A percentile compares a stretch with the other conserved stretches of the same genome.
phyloP scores from a whole-genome alignment of 2,113 vertebrate species.

The Phocoena phocoena region DNA sequence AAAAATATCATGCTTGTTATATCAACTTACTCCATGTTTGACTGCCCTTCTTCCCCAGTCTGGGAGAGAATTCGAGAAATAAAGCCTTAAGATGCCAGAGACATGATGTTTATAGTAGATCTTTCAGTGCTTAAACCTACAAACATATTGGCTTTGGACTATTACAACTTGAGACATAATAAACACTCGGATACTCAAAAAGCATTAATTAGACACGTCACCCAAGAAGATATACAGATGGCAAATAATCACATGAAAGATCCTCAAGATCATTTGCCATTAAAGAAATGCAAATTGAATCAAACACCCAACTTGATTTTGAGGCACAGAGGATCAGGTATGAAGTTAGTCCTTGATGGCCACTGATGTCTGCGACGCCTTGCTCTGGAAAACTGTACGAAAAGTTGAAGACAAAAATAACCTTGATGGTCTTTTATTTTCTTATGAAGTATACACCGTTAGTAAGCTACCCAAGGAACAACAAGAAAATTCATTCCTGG shows the following conservation, averaged over 20 bases:
- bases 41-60: fast-evolving
- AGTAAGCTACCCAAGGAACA: background rate
- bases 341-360: background rate
- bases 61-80: background rate
- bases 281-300: background rate
- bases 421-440: background rate
- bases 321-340: background rate
- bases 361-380: background rate
- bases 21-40: background rate
- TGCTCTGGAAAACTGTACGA: background rate
- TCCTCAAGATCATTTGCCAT: background rate
- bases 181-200: background rate
- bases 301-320: background rate
- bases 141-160: background rate
- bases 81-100: background rate
- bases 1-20: background rate
- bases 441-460: background rate
- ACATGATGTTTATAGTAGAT: background rate
- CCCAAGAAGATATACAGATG: background rate
- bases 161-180: background rate
- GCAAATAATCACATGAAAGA: background rate
- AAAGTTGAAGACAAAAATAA: background rate
- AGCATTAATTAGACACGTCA: background rate
- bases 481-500: background rate
- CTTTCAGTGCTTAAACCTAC: background rate